A percentile compares a stretch with the other conserved stretches of the same genome.
These are phyloP conservation scores for Psettodes erumei DNA, from an alignment of 2,113 vertebrate species.

Conservation along the genomic window DNA sequence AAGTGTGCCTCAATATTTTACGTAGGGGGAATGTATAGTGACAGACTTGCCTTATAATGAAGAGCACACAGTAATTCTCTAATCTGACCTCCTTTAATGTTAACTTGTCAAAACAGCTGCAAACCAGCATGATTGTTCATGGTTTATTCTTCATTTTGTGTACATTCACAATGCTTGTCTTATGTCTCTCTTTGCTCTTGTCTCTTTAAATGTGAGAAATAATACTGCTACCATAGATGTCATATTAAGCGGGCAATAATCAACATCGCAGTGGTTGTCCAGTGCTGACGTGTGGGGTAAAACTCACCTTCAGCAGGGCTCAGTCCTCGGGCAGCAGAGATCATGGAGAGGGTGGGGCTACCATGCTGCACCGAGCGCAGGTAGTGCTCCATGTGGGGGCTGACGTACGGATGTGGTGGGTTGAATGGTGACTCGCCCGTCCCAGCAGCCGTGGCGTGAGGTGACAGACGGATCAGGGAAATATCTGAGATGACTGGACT, in stretches of 20 bases:
- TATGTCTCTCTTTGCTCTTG: background rate
- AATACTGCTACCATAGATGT: too few relatives aligned
- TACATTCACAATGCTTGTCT: too few relatives aligned
- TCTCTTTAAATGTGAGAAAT: too few relatives aligned
- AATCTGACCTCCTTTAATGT: constrained; percentile 49
- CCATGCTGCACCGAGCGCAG: constrained; percentile 94
- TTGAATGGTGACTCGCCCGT: constrained; percentile 90
- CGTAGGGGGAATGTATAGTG: constrained; percentile 33
- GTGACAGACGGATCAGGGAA: constrained; percentile 94
- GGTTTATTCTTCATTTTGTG: constrained; percentile 25
- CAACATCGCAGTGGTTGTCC: background rate
- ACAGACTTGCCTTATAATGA: constrained; percentile 47
- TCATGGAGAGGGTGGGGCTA: constrained; percentile 96
- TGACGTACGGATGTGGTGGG: constrained; percentile 90
- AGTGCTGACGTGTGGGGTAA: background rate
- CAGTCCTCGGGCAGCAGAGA: constrained; percentile 94
- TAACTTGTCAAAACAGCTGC: constrained; percentile 23
- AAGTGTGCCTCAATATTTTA: constrained; percentile 39
- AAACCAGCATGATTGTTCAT: constrained; percentile 29
- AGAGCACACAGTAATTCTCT: constrained; percentile 56
- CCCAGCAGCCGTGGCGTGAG: constrained; percentile 84
- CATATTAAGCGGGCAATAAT: too few relatives aligned
- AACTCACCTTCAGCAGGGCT: constrained; percentile 94
- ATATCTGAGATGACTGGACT: constrained; percentile 97
- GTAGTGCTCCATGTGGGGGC: constrained; percentile 98